Base-by-base conservation (phyloP, 2,113 vertebrate genomes). In the Pagrus major region DNA sequence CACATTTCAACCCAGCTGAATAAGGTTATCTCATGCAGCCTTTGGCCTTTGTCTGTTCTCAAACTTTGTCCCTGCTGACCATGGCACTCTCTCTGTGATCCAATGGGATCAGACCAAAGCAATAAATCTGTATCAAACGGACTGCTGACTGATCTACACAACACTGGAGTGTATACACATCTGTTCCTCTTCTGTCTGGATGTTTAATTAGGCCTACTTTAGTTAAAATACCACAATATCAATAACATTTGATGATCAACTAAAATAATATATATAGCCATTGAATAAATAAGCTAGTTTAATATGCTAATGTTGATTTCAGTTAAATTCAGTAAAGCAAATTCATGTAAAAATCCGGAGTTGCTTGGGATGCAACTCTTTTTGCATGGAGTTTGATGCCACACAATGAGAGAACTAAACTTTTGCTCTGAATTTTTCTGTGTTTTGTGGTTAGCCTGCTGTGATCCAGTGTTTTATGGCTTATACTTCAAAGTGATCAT, bases 71-170 rank as follows among this genome's bases (percentile, higher is more conserved):
- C 70, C 41, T 11, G n/a, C 21, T 67, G 41, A 74, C 41, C 63
- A 9, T 10, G 5, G 39, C 46, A 1, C 33, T 25, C 44, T 60
- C 31, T 39, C 61, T 60, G n/a, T 18, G 41, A 75, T 85, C 69
- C 83, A 76, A 47, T 63, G 60, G 59, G 79, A 72, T 76, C 60
- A 81, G 60, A 85, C 73, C 64, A 78, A 83, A 87, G 78, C 81
- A 49, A 42, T 63, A 77, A 83, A 46, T 83, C 59, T 60, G 70
- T 55, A 71, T 83, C 80, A 83, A 67, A 81, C 59, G 37, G 42
- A 41, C 56, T 29, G 31, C 42, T 39, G 27, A 78, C 37, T 4
- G 54, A 79, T 71, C 52, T 55, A 41, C 68, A 60, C 55, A 73
- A n/a, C 75, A 76, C 71, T 64, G 29, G 20, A 7, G 42, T 35